Percentiles rank a stretch among this genome's conserved stretches.
phyloP scores from a whole-genome alignment of 1,140 invertebrate species.

The Drosophila parvula region DNA sequence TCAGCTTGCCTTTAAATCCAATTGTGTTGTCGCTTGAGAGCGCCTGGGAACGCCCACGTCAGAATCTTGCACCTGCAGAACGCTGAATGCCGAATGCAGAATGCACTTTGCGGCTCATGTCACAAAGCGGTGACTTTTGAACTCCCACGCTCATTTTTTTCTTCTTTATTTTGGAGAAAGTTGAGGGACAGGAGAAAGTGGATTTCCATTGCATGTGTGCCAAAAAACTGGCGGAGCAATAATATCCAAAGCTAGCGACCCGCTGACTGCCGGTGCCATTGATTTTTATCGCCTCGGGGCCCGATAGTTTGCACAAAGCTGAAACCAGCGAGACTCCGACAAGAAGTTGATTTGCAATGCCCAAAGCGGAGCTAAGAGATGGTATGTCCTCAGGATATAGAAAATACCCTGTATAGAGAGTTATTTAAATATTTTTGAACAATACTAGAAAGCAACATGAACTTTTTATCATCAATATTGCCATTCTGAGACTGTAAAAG shows the following conservation, averaged over 20 bases:
- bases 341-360: slow-evolving; percentile 52
- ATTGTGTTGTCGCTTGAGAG: slow-evolving; percentile 55
- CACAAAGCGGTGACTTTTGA: slow-evolving; percentile 51
- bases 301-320: slow-evolving; percentile 21
- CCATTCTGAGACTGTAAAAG: too few relatives aligned
- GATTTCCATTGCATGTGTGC: slow-evolving; percentile 66
- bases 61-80: slow-evolving; percentile 63
- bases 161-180: slow-evolving; percentile 9
- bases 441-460: neutral
- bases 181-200: neutral
- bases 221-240: slow-evolving; percentile 52
- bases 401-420: slow-evolving; percentile 8
- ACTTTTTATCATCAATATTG: neutral
- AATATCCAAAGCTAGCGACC: slow-evolving; percentile 45
- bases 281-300: slow-evolving; percentile 61
- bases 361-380: slow-evolving; percentile 14
- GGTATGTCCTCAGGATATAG: neutral
- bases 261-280: slow-evolving; percentile 63
- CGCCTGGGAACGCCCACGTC: slow-evolving; percentile 54
- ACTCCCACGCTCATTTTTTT: slow-evolving; percentile 50
- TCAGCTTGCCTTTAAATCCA: slow-evolving; percentile 32
- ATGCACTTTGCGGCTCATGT: slow-evolving; percentile 46
- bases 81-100: slow-evolving; percentile 34
- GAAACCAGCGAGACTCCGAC: slow-evolving; percentile 24
- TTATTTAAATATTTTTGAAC: too few relatives aligned